Base-by-base conservation (phyloP, 1,140 invertebrate species). In the Contarinia nasturtii region DNA sequence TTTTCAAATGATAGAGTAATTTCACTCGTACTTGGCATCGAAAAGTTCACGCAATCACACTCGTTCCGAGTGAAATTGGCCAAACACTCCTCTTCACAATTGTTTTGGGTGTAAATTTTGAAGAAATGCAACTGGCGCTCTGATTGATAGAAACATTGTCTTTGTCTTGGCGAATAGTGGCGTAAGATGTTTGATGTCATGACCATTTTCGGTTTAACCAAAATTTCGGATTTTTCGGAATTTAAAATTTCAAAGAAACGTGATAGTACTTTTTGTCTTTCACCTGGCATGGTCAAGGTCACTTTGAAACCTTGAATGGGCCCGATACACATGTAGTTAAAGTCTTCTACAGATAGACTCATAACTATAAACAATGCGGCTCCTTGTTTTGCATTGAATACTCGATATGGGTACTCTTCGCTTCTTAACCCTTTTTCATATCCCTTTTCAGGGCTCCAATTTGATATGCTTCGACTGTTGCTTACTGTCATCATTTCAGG, bases 281-380 rank as follows among this genome's bases (percentile, higher is more conserved):
- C 37, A 40, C 14, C 37, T 15, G 37, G 17, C 7, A 12, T 4
- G 7, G 37, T 15, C 37, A 18, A 40, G 3, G 37, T 40, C 14
- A n/a, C 10, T 65, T 79, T 79, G 54, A 76, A 80, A 10, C 78
- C 77, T 62, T 77, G 74, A 2, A 79, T 73, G 0, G 77, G 73
- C 10, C 77, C 77, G 43, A 68, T 66, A 53, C 77, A 80, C 12
- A 77, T 61, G 54, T 75, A 79, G 58, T 80, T 76, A 21, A 76
- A 57, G 56, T 80, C 75, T 19, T 68, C 58, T 48, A 67, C 57
- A 42, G 68, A 72, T 11, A 69, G 68, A 52, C 67, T 67, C 22
- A 80, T 51, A 5, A 10, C 27, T 27, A 27, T 27, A 10, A 5
- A 27, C 3, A 27, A 27, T 27, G 27, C 27, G 10, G 3, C 10